phyloP scores from a whole-genome alignment of 2,797 vertebrate species.

The Channallabes apus region DNA sequence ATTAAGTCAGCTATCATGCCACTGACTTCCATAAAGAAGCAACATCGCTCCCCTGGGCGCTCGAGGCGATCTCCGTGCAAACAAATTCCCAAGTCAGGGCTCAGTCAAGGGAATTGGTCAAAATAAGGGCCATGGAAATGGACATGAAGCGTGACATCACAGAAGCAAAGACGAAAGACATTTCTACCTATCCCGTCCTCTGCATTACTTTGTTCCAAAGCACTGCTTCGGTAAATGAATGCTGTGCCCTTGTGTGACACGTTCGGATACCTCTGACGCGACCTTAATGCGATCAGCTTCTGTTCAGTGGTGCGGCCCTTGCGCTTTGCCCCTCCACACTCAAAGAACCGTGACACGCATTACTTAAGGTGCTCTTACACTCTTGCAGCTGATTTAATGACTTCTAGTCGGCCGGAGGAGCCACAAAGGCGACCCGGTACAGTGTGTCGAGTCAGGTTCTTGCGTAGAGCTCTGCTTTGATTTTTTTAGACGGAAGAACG shows the following conservation, averaged over 20 bases:
- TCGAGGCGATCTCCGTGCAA: not conserved
- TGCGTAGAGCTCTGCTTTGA: not conserved
- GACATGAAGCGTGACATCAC: conserved; percentile 6
- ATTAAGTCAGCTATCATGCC: conserved; percentile 30
- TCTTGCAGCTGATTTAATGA: conserved; percentile 29
- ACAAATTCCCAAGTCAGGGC: conserved; percentile 10
- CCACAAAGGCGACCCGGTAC: not conserved
- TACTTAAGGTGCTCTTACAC: conserved; percentile 35
- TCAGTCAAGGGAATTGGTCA: conserved; percentile 30
- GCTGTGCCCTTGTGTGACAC: conserved; percentile 48
- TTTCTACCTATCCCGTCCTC: conserved; percentile 27
- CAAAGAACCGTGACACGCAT: conserved; percentile 19
- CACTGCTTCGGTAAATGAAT: conserved; percentile 43
- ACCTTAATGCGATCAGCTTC: conserved; percentile 60
- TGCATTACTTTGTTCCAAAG: conserved; percentile 43
- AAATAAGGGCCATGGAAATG: conserved; percentile 37
- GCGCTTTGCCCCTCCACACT: conserved; percentile 53
- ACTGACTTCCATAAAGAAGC: conserved; percentile 16
- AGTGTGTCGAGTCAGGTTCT: not conserved
- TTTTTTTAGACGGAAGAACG: not conserved
- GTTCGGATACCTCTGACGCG: conserved; percentile 52
- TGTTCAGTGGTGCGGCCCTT: conserved; percentile 63
- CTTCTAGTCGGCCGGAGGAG: not conserved
- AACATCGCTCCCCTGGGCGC: conserved; percentile 19
- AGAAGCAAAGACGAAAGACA: conserved; percentile 20